Conservation (phyloP, 2,797 vertebrate species). For the Notamacropus eugenii region DNA sequence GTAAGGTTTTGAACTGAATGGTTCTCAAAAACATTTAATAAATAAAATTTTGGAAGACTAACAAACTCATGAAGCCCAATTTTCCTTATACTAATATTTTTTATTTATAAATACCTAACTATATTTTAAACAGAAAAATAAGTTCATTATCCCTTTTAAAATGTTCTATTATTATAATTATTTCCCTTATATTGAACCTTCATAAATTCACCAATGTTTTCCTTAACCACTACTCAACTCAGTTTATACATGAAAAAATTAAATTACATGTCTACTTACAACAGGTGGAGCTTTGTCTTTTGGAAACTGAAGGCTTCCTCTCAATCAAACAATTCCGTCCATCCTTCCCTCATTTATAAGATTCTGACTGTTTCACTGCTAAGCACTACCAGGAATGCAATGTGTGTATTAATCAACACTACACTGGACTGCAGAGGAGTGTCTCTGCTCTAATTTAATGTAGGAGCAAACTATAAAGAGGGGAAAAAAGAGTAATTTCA, state of each 20-base stretch:
- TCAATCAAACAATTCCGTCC: conserved; percentile 53
- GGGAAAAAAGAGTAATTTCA: conserved; percentile 52
- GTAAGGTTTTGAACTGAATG: neutral
- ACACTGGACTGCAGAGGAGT: conserved; percentile 82
- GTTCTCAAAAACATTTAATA: neutral
- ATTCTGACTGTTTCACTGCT: conserved; percentile 70
- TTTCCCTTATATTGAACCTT: conserved; percentile 30
- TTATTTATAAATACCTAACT: conserved; percentile 42
- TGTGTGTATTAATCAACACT: conserved; percentile 76
- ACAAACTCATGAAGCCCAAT: conserved; percentile 49
- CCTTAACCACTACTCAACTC: conserved; percentile 8
- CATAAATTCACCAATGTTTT: conserved; percentile 42
- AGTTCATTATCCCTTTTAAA: conserved; percentile 13
- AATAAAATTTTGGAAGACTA: neutral
- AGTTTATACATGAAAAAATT: conserved; percentile 46
- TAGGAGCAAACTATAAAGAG: conserved; percentile 74
- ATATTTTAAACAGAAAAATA: conserved; percentile 53
- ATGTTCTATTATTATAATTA: conserved; percentile 45
- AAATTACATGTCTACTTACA: conserved; percentile 81
- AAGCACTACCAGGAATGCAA: conserved; percentile 61
- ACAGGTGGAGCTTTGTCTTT: conserved; percentile 66
- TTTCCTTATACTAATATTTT: conserved; percentile 35
- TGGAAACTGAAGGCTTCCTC: conserved; percentile 67
- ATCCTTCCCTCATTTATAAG: conserved; percentile 62
- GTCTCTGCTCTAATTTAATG: conserved; percentile 64